Base-by-base conservation (phyloP, 2,113 vertebrate genomes). In the Oryzias melastigma region DNA sequence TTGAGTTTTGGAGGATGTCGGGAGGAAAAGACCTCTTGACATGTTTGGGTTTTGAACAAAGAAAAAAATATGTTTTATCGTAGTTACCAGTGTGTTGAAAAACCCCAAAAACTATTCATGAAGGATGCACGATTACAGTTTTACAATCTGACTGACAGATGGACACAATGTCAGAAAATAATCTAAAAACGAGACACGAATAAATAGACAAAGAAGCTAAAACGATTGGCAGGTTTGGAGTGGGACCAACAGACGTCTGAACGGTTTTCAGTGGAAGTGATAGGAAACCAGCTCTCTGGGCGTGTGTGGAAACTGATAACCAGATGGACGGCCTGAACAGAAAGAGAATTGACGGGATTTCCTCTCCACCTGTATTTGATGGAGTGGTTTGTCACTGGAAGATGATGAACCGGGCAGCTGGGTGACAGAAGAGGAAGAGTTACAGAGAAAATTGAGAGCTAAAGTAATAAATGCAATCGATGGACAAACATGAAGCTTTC, bases 231-330 rank as follows among this genome's bases (percentile, higher is more conserved):
- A 72, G 79, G 59, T 22, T 35, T 42, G 49, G 51, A 70, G 70
- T 49, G 12, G 8, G 52, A 45, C 27, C 14, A 40, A 19, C 46
- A 51, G 58, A 74, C 66, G 19, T 55, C 52, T 51, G 58, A 56
- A 64, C 75, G 46, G 67, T 67, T 53, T 78, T 73, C 72, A 70
- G 74, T 73, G 27, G 58, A 69, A 53, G 67, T 59, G 81, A 80
- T 84, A 75, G 69, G 56, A 78, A 66, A 77, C 55, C 65, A 57
- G 61, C 63, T 48, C 44, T 58, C 17, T 20, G 58, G 62, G 55
- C 59, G n/a, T 58, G 40, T 66, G 54, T 8, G 43, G 67, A 49
- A 58, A 66, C 58, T 44, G 84, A 88, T 88, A 84, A 81, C 77
- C 72, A 78, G 73, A 53, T 53, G 75, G 78, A 68, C 80, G 66